Conservation (phyloP, 2,888 invertebrate genomes). For the Spicauda simplicius region DNA sequence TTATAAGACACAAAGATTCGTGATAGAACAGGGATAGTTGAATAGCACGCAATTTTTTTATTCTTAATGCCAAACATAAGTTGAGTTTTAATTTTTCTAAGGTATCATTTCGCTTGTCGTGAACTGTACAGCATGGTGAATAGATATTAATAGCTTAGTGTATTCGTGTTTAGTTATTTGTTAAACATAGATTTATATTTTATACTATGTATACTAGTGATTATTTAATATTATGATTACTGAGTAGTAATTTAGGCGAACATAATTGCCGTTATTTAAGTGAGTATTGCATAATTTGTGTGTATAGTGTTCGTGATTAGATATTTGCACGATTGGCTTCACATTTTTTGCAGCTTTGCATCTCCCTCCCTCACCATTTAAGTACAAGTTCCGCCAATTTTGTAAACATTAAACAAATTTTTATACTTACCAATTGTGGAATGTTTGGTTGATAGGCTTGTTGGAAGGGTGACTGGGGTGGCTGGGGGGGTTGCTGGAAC, state of each 20-base stretch:
- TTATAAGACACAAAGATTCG: no score
- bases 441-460: conserved; percentile 77
- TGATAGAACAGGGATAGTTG: no score
- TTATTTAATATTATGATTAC: background rate
- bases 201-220: no score
- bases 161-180: background rate
- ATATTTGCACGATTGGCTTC: background rate
- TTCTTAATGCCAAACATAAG: no score
- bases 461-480: conserved; percentile 78
- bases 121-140: background rate
- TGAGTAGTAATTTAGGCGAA: background rate
- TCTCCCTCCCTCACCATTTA: conserved; percentile 5
- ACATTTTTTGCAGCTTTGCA: conserved; percentile 2
- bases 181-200: background rate
- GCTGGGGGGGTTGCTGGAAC: conserved; percentile 56
- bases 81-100: no score
- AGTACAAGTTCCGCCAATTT: background rate
- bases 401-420: background rate
- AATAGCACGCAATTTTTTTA: no score
- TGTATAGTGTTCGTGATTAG: background rate
- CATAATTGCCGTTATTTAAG: background rate
- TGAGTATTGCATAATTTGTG: background rate
- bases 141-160: background rate
- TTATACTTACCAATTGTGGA: conserved; percentile 79
- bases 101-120: conserved; percentile 10